A percentile compares a stretch with the other conserved stretches of the same genome.
Evolutionary conservation across 2,113 vertebrate species (phyloP).

Genomic region (Pogona vitticeps): DNA sequence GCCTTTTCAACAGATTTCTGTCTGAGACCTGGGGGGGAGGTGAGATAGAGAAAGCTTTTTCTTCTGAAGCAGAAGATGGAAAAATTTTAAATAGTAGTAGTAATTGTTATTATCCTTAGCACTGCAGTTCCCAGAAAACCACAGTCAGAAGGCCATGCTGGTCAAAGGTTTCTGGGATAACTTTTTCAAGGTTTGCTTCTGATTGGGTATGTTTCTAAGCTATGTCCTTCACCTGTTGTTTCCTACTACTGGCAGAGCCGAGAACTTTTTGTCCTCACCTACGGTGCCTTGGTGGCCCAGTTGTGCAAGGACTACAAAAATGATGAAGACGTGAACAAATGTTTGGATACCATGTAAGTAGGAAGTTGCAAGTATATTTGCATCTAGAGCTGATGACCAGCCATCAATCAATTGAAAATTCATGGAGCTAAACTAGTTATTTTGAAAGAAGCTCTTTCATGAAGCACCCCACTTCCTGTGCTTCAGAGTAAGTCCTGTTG

Average conservation of each 20-base stretch:
- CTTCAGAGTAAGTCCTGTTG: neutral
- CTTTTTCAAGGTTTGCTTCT: neutral
- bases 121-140: too few relatives aligned
- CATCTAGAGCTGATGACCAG: neutral
- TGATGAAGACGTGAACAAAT: conserved; percentile 83
- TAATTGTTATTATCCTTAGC: too few relatives aligned
- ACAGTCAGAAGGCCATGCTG: too few relatives aligned
- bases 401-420: neutral
- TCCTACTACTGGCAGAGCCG: conserved; percentile 72
- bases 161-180: too few relatives aligned
- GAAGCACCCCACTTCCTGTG: too few relatives aligned
- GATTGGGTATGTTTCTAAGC: neutral
- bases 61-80: neutral
- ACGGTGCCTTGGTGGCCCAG: conserved; percentile 82
- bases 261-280: conserved; percentile 83
- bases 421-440: neutral
- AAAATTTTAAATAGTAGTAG: too few relatives aligned
- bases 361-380: neutral
- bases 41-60: neutral
- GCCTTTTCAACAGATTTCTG: neutral
- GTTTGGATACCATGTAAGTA: conserved; percentile 83
- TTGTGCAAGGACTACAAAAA: conserved; percentile 83
- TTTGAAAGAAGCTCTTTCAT: neutral
- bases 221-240: neutral
- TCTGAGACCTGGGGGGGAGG: neutral